These are phyloP conservation scores for Nansenia antarctica DNA, from an alignment of 2,113 vertebrate genomes.

Conservation along the genomic window DNA sequence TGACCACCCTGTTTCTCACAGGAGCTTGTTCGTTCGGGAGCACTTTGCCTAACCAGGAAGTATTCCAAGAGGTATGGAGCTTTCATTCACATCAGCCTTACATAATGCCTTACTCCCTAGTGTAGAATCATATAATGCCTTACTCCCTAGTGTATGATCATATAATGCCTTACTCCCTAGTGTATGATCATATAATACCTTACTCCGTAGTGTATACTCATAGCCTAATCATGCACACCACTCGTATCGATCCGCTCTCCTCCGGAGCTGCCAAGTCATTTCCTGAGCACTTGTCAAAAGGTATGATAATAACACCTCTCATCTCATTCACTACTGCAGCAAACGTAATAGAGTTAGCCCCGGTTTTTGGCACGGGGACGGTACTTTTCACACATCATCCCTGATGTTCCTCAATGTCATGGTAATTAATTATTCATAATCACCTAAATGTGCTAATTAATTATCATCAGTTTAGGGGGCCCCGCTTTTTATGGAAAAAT, in stretches of 20 bases:
- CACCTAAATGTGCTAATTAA: conserved; percentile 60
- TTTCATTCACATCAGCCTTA: conserved; percentile 48
- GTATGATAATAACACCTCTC: conserved; percentile 52
- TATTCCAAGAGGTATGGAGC: conserved; percentile 55
- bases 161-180: conserved; percentile 26
- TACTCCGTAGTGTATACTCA: conserved; percentile 53
- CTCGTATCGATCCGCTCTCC: conserved; percentile 57
- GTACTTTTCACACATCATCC: conserved; percentile 26
- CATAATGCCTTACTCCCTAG: conserved; percentile 23
- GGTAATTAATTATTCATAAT: conserved; percentile 62
- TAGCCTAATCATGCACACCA: conserved; percentile 54
- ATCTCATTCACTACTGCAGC: conserved; percentile 50
- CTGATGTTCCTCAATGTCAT: conserved; percentile 56
- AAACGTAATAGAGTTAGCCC: not conserved
- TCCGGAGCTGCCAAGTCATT: conserved; percentile 47
- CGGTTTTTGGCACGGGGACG: conserved; percentile 19
- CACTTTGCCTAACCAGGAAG: conserved; percentile 1
- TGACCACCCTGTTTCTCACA: conserved; percentile 57
- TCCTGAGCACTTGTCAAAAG: conserved; percentile 47
- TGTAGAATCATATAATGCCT: conserved; percentile 60
- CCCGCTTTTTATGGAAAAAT: conserved; percentile 44
- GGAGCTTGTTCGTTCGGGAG: conserved; percentile 45
- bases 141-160: too few species aligned
- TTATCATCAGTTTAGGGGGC: conserved; percentile 54
- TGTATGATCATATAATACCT: conserved; percentile 35